A percentile compares a stretch with the other conserved stretches of the same genome.
phyloP scores from a whole-genome alignment of 2,113 vertebrate species.

The Nestor notabilis region DNA sequence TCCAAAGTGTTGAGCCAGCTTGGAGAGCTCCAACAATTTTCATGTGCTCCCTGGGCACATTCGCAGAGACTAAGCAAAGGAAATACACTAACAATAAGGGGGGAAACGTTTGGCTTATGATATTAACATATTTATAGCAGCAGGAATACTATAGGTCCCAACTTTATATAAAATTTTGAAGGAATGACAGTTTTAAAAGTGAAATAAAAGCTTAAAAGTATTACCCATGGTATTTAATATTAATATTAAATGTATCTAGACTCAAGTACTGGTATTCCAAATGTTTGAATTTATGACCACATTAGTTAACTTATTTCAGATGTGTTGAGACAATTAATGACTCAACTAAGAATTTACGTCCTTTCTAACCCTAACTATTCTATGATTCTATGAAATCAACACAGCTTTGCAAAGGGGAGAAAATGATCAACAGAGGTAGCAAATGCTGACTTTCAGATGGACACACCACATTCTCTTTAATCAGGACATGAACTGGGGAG shows the following conservation, averaged over 20 bases:
- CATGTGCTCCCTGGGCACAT: neutral
- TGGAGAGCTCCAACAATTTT: neutral
- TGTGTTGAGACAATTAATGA: constrained; percentile 24
- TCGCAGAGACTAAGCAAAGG: neutral
- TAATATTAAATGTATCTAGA: neutral
- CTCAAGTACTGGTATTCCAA: neutral
- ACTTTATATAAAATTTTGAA: neutral
- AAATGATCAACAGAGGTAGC: neutral
- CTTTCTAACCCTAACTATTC: no score
- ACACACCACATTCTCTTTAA: neutral
- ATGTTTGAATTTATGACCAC: neutral
- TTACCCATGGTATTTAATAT: neutral
- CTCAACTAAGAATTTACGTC: neutral
- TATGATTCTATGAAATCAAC: no score
- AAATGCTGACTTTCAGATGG: neutral
- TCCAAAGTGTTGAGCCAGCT: neutral
- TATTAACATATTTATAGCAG: constrained; percentile 7
- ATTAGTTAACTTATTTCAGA: neutral
- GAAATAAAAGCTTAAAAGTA: neutral
- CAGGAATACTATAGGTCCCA: neutral
- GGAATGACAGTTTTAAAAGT: neutral
- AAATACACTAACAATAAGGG: constrained; percentile 35
- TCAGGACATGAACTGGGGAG: neutral
- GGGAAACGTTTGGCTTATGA: constrained; percentile 18
- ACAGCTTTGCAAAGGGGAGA: neutral